Evolutionary conservation across 1,140 invertebrate species (phyloP).

Genomic region (Drosophila biarmipes): DNA sequence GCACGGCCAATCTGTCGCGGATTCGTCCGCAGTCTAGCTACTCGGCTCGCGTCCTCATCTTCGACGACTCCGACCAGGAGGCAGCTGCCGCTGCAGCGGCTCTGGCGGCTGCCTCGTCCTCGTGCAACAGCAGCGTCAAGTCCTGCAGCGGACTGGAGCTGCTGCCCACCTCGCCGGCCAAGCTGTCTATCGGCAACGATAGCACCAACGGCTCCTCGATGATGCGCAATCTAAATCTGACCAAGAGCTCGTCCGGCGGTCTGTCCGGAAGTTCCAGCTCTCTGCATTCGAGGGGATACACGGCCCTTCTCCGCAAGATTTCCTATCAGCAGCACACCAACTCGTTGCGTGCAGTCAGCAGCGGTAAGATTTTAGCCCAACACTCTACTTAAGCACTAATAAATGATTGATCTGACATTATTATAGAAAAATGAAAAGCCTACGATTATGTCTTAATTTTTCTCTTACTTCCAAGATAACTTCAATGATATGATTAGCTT

Average conservation of each 20-base stretch:
- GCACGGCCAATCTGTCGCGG: constrained; percentile 64
- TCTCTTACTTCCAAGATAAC: background rate
- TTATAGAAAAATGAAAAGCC: background rate
- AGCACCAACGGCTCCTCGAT: constrained; percentile 66
- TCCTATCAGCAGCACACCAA: constrained; percentile 82
- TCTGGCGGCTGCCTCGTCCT: constrained; percentile 24
- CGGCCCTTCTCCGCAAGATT: constrained; percentile 72
- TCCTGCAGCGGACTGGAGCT: constrained; percentile 69
- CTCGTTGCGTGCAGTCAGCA: constrained; percentile 72
- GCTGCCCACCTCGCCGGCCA: constrained; percentile 68
- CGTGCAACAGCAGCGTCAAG: constrained; percentile 38
- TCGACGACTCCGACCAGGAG: constrained; percentile 82
- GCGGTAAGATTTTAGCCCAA: constrained; percentile 50
- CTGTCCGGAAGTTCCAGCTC: constrained; percentile 75
- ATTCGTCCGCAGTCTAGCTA: constrained; percentile 81
- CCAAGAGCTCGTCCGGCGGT: constrained; percentile 80
- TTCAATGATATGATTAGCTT: constrained; percentile 12
- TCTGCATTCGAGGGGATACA: constrained; percentile 70
- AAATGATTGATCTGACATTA: too few species aligned
- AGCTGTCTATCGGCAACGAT: constrained; percentile 54
- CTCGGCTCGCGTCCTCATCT: constrained; percentile 77
- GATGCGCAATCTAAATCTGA: constrained; percentile 73
- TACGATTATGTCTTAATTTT: background rate
- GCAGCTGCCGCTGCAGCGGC: constrained; percentile 43
- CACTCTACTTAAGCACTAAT: background rate